These are phyloP conservation scores for Lasioglossum leucozonium DNA, from an alignment of 2,888 invertebrate species.

Conservation along the genomic window DNA sequence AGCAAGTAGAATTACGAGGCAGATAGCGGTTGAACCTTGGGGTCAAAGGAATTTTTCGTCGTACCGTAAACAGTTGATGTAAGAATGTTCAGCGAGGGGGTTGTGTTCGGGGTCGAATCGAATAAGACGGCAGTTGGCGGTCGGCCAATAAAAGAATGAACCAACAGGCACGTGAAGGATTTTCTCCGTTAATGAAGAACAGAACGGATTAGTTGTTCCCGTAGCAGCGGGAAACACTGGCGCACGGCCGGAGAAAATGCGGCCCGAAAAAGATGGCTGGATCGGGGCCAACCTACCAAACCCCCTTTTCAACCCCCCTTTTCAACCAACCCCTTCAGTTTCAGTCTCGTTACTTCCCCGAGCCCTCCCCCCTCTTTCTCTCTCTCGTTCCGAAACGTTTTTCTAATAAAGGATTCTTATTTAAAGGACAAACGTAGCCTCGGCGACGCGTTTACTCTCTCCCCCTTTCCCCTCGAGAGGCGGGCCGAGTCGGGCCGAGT, in stretches of 20 bases:
- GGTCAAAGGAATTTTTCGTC: background rate
- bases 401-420: conserved; percentile 36
- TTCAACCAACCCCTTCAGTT: conserved; percentile 42
- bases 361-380: background rate
- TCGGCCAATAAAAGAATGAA: conserved; percentile 58
- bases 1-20: background rate
- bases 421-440: conserved; percentile 20
- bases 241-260: conserved; percentile 45
- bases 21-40: background rate
- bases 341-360: conserved; percentile 57
- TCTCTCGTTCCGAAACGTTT: conserved; percentile 27
- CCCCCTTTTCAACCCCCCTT: conserved; percentile 51
- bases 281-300: conserved; percentile 60
- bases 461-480: background rate
- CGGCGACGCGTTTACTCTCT: background rate
- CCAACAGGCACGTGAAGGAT: conserved; percentile 57
- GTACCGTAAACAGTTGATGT: background rate
- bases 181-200: conserved; percentile 66
- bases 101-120: conserved; percentile 1
- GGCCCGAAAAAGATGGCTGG: conserved; percentile 56
- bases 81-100: background rate
- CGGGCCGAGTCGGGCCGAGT: background rate
- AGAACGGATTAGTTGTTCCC: conserved; percentile 63
- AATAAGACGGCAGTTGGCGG: conserved; percentile 51
- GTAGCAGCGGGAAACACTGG: conserved; percentile 48